A percentile compares a stretch with the other conserved stretches of the same genome.
Evolutionary conservation across 2,888 invertebrate species (phyloP).

Genomic region (Pardosa pseudoannulata): DNA sequence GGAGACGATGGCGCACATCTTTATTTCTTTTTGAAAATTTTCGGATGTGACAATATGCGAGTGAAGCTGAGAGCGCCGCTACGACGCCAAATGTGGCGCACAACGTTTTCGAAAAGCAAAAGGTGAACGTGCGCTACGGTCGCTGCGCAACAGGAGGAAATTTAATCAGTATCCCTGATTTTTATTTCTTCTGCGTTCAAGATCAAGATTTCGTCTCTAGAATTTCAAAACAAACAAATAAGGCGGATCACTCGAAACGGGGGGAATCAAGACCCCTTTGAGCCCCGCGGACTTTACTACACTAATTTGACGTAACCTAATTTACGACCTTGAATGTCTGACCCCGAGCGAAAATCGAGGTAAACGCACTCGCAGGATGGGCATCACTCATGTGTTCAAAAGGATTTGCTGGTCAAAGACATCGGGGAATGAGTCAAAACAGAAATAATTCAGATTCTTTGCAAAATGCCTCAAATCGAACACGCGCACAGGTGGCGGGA

Average conservation of each 20-base stretch:
- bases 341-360: slow-evolving; percentile 48
- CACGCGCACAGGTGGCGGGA: no score
- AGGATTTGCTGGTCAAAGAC: slow-evolving; percentile 53
- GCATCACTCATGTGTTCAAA: slow-evolving; percentile 47
- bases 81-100: slow-evolving; percentile 28
- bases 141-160: slow-evolving; percentile 66
- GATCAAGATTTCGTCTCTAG: slow-evolving; percentile 33
- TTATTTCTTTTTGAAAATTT: no score
- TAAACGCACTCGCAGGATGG: slow-evolving; percentile 54
- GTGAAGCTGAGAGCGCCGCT: no score
- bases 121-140: slow-evolving; percentile 70
- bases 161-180: slow-evolving; percentile 23
- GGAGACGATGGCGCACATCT: no score
- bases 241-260: neutral
- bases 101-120: slow-evolving; percentile 31
- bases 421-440: no score
- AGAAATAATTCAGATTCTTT: no score
- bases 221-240: slow-evolving; percentile 18
- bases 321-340: slow-evolving; percentile 55
- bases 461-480: no score
- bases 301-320: slow-evolving; percentile 14
- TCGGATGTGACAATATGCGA: no score
- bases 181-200: slow-evolving; percentile 25
- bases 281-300: neutral
- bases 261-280: neutral